A percentile compares a stretch with the other conserved stretches of the same genome.
These are phyloP conservation scores for Drosophila ogumai DNA, from an alignment of 1,140 invertebrate species.

Conservation along the genomic window DNA sequence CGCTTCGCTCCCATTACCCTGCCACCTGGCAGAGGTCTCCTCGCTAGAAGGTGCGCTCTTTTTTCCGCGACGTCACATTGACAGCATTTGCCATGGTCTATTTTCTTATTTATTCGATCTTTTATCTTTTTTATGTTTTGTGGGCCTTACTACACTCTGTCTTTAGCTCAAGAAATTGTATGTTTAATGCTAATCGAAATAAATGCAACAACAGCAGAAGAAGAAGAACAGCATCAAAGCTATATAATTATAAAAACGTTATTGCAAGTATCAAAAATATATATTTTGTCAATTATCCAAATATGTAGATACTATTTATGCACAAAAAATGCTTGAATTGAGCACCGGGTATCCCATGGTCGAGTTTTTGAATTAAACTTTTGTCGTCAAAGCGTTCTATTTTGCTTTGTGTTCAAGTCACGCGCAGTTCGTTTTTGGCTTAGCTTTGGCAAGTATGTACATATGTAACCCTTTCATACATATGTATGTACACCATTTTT, in stretches of 20 bases:
- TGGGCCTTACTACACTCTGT: background rate
- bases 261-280: too few relatives aligned
- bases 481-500: slow-evolving; percentile 11
- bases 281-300: too few relatives aligned
- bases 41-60: background rate
- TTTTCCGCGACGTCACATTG: slow-evolving; percentile 11
- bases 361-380: background rate
- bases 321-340: background rate
- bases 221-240: too few relatives aligned
- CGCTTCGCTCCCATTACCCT: too few relatives aligned
- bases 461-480: slow-evolving; percentile 61
- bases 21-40: background rate
- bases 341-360: slow-evolving; percentile 2
- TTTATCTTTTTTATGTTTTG: background rate
- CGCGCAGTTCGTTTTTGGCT: slow-evolving; percentile 42
- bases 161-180: background rate
- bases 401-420: slow-evolving; percentile 61
- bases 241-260: too few relatives aligned
- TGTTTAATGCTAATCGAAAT: background rate
- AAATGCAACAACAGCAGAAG: too few relatives aligned
- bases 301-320: too few relatives aligned
- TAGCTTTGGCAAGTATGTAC: slow-evolving; percentile 43
- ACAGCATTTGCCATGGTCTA: background rate
- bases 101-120: background rate
- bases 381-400: background rate